These are phyloP conservation scores for Papilio dardanus DNA, from an alignment of 1,140 invertebrate genomes.

Conservation along the genomic window DNA sequence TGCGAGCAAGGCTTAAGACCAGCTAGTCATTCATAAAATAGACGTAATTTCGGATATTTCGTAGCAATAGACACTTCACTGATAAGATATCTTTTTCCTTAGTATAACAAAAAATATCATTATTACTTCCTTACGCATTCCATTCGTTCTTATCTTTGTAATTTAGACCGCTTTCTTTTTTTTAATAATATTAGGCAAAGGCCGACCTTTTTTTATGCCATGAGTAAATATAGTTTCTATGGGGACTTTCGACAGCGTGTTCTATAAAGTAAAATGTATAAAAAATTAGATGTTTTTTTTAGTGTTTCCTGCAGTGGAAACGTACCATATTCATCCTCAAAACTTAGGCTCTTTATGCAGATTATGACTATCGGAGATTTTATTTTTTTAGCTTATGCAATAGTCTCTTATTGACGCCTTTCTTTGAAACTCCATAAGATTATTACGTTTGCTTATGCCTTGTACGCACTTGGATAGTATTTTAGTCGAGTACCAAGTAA, in stretches of 20 bases:
- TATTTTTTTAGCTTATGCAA: no score
- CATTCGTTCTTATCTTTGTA: conserved; percentile 20
- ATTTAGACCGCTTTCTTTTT: conserved; percentile 22
- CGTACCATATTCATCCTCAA: no score
- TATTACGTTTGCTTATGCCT: no score
- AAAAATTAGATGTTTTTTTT: no score
- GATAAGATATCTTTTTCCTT: conserved; percentile 11
- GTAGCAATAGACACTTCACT: neutral
- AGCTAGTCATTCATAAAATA: neutral
- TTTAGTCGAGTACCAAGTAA: no score
- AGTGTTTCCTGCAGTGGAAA: no score
- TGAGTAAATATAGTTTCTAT: neutral
- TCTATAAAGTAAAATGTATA: neutral
- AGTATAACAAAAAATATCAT: neutral
- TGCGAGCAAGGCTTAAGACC: no score
- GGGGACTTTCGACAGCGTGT: neutral
- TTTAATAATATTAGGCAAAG: conserved; percentile 11
- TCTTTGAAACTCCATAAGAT: no score
- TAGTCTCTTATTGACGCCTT: no score
- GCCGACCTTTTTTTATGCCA: conserved; percentile 16
- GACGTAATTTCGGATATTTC: neutral
- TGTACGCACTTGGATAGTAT: no score
- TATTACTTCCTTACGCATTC: conserved; percentile 3
- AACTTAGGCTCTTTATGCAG: no score
- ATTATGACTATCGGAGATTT: no score